These are phyloP conservation scores for Thinocorus orbignyianus DNA, from an alignment of 2,113 vertebrate genomes.

Conservation along the genomic window DNA sequence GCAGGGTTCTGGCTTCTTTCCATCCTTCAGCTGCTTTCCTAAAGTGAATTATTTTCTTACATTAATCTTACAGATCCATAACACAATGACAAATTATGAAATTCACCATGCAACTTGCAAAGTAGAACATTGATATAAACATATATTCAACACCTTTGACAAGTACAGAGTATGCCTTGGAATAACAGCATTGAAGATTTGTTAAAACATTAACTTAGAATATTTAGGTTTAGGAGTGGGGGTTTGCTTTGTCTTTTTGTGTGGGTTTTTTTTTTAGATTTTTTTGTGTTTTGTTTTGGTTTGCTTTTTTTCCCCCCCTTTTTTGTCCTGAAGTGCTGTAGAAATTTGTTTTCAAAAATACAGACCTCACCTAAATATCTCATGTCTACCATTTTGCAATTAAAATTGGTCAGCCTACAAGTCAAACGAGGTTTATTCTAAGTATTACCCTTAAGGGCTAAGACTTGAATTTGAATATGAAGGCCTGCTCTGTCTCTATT, in stretches of 20 bases:
- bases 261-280: too few species aligned
- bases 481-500: background rate
- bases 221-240: background rate
- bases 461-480: background rate
- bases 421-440: background rate
- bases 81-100: background rate
- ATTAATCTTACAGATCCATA: constrained; percentile 53
- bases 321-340: background rate
- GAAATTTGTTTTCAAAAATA: background rate
- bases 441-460: background rate
- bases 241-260: too few species aligned
- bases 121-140: background rate
- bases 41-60: constrained; percentile 76
- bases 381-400: background rate
- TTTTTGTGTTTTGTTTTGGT: too few species aligned
- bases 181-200: background rate
- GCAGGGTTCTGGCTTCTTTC: constrained; percentile 98
- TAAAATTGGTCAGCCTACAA: background rate
- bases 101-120: background rate
- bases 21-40: constrained; percentile 99
- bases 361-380: background rate
- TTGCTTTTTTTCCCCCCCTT: too few species aligned
- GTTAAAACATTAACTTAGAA: background rate
- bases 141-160: background rate
- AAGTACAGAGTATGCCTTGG: background rate